Percentiles rank a stretch among this genome's conserved stretches.
Evolutionary conservation across 2,797 vertebrate species (phyloP).

Genomic region (Melopsittacus undulatus): DNA sequence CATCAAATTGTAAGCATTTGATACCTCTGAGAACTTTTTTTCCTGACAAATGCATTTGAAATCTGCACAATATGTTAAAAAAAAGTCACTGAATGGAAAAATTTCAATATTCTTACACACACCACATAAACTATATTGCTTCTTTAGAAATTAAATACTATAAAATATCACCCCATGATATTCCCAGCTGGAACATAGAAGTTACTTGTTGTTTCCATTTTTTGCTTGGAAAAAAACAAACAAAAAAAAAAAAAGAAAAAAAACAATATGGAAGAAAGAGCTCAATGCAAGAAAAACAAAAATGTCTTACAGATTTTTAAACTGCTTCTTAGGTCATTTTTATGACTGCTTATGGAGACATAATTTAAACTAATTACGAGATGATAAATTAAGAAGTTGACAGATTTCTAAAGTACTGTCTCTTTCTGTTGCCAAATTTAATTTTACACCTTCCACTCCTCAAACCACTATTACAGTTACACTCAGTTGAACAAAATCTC

Average conservation of each 20-base stretch:
- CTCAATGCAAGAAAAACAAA: background rate
- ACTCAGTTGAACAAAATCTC: background rate
- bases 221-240: background rate
- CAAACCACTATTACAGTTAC: background rate
- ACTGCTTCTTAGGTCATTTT: background rate
- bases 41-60: background rate
- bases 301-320: background rate
- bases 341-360: background rate
- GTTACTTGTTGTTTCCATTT: background rate
- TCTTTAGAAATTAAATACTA: background rate
- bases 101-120: accelerated
- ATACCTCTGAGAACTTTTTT: background rate
- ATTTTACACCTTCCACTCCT: background rate
- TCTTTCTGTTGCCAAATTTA: background rate
- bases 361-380: background rate
- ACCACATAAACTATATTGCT: accelerated
- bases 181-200: background rate
- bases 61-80: background rate
- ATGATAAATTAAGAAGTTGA: background rate
- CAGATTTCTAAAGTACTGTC: background rate
- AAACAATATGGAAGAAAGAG: background rate
- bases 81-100: background rate
- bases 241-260: too few relatives aligned
- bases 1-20: background rate
- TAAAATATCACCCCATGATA: background rate